A percentile compares a stretch with the other conserved stretches of the same genome.
Conservation (phyloP, 2,113 vertebrate genomes). For the Muscicapa adusta region DNA sequence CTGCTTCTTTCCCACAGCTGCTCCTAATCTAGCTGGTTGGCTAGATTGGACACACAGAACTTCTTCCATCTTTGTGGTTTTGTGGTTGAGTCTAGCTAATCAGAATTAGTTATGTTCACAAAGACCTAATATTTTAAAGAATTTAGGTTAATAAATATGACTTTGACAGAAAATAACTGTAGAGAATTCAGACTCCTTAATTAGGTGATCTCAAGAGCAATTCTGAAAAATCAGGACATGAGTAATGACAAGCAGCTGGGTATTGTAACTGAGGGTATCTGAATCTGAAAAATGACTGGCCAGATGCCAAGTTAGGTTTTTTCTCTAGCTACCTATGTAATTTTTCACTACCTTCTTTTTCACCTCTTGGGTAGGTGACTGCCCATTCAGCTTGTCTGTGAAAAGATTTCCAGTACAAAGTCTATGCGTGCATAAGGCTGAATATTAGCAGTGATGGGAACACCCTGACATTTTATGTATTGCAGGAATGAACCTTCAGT, state of each 20-base stretch:
- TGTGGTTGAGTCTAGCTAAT: neutral
- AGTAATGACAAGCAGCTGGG: neutral
- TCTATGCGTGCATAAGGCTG: neutral
- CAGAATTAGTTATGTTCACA: neutral
- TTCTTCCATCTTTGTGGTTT: neutral
- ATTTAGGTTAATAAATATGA: neutral
- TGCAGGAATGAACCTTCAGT: neutral
- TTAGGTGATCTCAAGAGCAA: neutral
- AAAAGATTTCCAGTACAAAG: neutral
- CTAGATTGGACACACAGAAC: neutral
- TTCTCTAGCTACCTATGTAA: neutral
- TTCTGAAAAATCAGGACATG: neutral
- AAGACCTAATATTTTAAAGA: neutral
- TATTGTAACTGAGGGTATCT: neutral
- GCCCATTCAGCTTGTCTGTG: neutral
- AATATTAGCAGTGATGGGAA: neutral
- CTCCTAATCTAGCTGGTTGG: neutral
- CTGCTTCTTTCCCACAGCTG: neutral
- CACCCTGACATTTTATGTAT: rapidly evolving
- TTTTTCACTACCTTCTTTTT: neutral
- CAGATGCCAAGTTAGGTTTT: neutral
- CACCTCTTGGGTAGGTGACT: neutral
- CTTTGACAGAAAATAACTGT: neutral
- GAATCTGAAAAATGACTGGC: neutral
- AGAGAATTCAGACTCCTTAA: neutral